phyloP scores from a whole-genome alignment of 2,113 vertebrate genomes.

The Seriola dumerili region DNA sequence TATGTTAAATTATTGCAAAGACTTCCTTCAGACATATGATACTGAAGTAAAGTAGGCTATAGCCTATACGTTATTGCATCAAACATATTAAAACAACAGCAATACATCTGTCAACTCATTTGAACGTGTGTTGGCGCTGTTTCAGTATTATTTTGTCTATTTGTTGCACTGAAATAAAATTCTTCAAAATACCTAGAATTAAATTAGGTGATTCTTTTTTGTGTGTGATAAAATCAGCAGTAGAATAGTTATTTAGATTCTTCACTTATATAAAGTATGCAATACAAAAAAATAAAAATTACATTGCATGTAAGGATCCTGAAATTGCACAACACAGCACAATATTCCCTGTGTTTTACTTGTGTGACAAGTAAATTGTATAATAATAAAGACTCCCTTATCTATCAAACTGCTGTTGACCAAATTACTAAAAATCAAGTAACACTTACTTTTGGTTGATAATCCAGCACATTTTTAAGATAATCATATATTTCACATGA shows the following conservation, averaged over 20 bases:
- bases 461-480: neutral
- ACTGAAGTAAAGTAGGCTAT: neutral
- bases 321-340: neutral
- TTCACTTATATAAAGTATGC: neutral
- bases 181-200: neutral
- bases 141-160: neutral
- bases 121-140: neutral
- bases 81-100: neutral
- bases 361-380: too few relatives aligned
- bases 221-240: neutral
- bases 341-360: neutral
- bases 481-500: neutral
- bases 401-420: too few relatives aligned
- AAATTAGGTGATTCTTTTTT: neutral
- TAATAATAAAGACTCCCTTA: too few relatives aligned
- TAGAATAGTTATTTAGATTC: neutral
- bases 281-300: neutral
- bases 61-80: neutral
- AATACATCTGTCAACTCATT: neutral
- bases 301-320: neutral
- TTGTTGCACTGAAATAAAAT: slow-evolving; percentile 25
- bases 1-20: neutral
- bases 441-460: neutral
- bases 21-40: neutral
- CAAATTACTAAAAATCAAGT: neutral